A percentile compares a stretch with the other conserved stretches of the same genome.
Evolutionary conservation across 1,140 invertebrate species (phyloP).

Genomic region (Drosophila kanapiae): DNA sequence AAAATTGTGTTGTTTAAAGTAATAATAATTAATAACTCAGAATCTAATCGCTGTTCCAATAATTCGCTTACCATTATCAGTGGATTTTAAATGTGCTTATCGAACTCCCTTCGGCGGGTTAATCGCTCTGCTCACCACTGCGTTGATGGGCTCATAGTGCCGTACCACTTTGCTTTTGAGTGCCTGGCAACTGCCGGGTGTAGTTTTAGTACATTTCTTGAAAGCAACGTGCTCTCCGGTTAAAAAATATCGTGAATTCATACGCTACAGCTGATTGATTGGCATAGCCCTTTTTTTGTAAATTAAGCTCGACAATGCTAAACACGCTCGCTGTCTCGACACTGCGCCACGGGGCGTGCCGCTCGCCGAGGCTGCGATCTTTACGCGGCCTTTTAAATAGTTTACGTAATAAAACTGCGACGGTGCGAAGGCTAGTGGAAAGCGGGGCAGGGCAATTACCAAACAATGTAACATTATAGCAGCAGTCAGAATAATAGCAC

Average conservation of each 20-base stretch:
- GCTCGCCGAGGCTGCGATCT: conserved; percentile 44
- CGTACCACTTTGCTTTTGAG: not conserved
- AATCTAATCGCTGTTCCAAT: not conserved
- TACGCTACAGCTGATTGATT: conserved; percentile 7
- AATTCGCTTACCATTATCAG: not conserved
- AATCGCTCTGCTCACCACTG: conserved; percentile 9
- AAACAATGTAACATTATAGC: not conserved
- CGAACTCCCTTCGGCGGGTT: not conserved
- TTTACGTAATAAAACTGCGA: conserved; percentile 66
- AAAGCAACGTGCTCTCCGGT: conserved; percentile 2
- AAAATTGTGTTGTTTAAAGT: not conserved
- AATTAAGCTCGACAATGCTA: conserved; percentile 33
- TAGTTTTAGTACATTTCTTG: conserved; percentile 14
- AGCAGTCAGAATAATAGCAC: conserved; percentile 12
- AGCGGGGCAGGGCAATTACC: conserved; percentile 7
- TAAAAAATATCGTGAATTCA: not conserved
- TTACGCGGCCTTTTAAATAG: conserved; percentile 60
- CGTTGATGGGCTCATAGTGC: not conserved
- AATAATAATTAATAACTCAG: not conserved
- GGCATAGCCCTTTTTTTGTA: not conserved
- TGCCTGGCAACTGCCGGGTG: not conserved
- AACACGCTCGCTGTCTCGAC: conserved; percentile 32
- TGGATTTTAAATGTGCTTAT: not conserved
- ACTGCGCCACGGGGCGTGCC: conserved; percentile 42
- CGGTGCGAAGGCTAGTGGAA: conserved; percentile 27